phyloP scores from a whole-genome alignment of 1,140 invertebrate genomes.

The Drosophila guanche region DNA sequence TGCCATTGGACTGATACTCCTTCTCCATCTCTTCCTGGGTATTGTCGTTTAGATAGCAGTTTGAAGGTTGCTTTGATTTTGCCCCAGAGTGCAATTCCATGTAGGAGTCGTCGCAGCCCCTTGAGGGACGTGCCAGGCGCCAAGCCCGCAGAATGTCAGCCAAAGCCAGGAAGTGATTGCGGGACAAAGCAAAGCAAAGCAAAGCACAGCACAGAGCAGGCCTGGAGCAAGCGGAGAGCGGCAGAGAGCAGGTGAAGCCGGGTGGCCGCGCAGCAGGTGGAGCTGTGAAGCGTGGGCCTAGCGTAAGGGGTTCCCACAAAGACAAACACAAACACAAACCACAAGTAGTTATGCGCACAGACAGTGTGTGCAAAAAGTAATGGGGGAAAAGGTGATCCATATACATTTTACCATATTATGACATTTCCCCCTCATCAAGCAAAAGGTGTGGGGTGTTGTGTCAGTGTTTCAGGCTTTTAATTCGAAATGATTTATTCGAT shows the following conservation, averaged over 20 bases:
- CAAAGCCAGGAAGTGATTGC: slow-evolving; percentile 32
- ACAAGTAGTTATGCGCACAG: too few relatives aligned
- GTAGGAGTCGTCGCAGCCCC: not conserved
- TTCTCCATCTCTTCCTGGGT: too few relatives aligned
- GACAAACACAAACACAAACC: too few relatives aligned
- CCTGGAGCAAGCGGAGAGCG: slow-evolving; percentile 4
- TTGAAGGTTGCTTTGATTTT: too few relatives aligned
- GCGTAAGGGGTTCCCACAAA: too few relatives aligned
- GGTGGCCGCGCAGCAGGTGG: too few relatives aligned
- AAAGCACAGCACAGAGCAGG: too few relatives aligned
- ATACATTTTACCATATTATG: slow-evolving; percentile 14
- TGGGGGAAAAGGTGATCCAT: slow-evolving; percentile 20
- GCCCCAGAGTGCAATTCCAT: not conserved
- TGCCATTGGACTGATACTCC: not conserved
- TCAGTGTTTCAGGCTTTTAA: slow-evolving; percentile 9
- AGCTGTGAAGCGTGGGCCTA: too few relatives aligned
- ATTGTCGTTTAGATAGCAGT: too few relatives aligned
- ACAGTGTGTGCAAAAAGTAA: too few relatives aligned
- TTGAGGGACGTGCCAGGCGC: slow-evolving; percentile 9
- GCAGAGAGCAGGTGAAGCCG: too few relatives aligned
- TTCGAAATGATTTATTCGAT: slow-evolving; percentile 16
- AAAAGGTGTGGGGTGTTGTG: slow-evolving; percentile 32
- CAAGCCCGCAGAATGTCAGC: slow-evolving; percentile 33
- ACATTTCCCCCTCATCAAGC: slow-evolving; percentile 24
- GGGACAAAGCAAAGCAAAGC: not conserved